A percentile compares a stretch with the other conserved stretches of the same genome.
Conservation (phyloP, 2,113 vertebrate species). For the Ictidomys tridecemlineatus region DNA sequence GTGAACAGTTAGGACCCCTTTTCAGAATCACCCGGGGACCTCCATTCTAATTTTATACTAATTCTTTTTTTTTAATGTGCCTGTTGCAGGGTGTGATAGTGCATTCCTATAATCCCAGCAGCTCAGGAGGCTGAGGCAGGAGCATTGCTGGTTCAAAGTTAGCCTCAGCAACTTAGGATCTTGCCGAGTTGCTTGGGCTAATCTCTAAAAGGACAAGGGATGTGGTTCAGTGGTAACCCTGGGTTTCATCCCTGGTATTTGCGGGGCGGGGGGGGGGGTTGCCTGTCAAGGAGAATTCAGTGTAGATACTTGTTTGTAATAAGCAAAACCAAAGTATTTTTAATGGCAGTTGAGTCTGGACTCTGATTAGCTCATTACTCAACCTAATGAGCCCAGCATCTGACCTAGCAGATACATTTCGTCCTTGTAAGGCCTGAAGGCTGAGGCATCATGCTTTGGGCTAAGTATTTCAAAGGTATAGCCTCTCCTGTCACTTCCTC, state of each 20-base stretch:
- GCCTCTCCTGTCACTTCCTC: neutral
- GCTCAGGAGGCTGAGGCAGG: too few relatives aligned
- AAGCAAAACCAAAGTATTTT: conserved; percentile 1
- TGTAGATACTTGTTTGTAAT: neutral
- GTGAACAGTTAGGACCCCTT: neutral
- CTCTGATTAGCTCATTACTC: conserved; percentile 11
- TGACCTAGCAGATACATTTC: neutral
- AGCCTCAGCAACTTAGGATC: too few relatives aligned
- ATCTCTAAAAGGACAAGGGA: too few relatives aligned
- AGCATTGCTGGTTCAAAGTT: too few relatives aligned
- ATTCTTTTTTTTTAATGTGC: neutral
- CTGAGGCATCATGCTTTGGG: rapidly evolving
- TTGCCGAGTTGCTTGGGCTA: too few relatives aligned
- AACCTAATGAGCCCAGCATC: neutral
- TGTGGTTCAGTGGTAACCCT: too few relatives aligned
- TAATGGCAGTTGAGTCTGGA: neutral
- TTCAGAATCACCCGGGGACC: neutral
- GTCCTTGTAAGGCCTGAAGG: neutral
- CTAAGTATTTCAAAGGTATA: neutral
- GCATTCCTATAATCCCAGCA: too few relatives aligned
- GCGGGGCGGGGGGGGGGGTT: too few relatives aligned
- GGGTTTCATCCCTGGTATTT: too few relatives aligned
- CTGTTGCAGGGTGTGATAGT: neutral
- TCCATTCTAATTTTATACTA: conserved; percentile 12
- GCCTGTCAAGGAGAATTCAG: neutral